Evolutionary conservation across 1,140 invertebrate species (phyloP).

Genomic region (Pseudobourletiella spinata): DNA sequence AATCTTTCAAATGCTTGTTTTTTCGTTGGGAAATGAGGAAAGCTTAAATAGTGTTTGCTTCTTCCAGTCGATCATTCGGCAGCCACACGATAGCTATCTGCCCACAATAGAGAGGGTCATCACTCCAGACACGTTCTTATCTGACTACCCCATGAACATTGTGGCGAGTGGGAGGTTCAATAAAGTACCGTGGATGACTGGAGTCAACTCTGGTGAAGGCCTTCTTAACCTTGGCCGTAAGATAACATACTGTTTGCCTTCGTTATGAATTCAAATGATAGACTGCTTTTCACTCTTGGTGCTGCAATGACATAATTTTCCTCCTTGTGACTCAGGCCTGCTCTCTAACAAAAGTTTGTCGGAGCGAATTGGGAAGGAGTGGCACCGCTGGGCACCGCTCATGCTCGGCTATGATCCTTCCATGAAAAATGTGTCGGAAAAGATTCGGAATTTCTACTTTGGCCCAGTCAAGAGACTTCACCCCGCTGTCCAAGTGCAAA

Average conservation of each 20-base stretch:
- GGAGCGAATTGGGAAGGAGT: slow-evolving; percentile 9
- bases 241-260: no score
- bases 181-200: slow-evolving; percentile 57
- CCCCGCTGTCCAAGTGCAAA: neutral
- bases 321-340: no score
- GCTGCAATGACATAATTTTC: no score
- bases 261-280: no score
- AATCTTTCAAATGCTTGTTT: no score
- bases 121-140: slow-evolving; percentile 51
- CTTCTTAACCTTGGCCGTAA: no score
- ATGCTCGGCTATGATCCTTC: slow-evolving; percentile 24
- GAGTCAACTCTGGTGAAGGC: slow-evolving; percentile 40
- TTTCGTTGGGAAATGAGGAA: no score
- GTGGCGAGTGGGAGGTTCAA: slow-evolving; percentile 45
- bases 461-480: neutral
- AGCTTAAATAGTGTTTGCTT: no score
- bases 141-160: slow-evolving; percentile 48
- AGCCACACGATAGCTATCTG: no score
- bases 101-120: slow-evolving; percentile 39
- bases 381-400: slow-evolving; percentile 21
- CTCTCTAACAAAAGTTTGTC: slow-evolving; percentile 13
- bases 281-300: no score
- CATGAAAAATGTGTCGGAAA: slow-evolving; percentile 13
- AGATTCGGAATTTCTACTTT: slow-evolving; percentile 25
- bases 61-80: no score